A percentile compares a stretch with the other conserved stretches of the same genome.
Evolutionary conservation across 2,888 invertebrate species (phyloP).

Genomic region (Drosophila greeni): DNA sequence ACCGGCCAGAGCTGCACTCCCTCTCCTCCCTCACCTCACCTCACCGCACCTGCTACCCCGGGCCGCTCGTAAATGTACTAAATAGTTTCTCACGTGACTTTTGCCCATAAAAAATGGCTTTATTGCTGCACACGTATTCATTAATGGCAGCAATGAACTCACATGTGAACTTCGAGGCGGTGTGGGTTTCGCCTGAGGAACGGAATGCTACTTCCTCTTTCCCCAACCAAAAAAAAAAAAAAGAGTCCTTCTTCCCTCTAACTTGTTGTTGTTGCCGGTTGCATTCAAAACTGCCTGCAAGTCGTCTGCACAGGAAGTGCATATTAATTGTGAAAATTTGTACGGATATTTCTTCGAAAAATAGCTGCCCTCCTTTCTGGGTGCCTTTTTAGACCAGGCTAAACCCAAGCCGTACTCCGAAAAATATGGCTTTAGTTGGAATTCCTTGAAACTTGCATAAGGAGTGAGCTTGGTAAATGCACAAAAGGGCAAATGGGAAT

Average conservation of each 20-base stretch:
- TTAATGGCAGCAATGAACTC: slow-evolving; percentile 74
- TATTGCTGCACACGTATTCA: slow-evolving; percentile 74
- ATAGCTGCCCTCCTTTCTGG: slow-evolving; percentile 44
- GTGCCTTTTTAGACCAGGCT: slow-evolving; percentile 11
- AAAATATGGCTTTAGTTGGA: slow-evolving; percentile 28
- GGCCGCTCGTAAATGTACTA: slow-evolving; percentile 63
- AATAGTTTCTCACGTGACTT: slow-evolving; percentile 74
- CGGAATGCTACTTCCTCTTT: slow-evolving; percentile 9
- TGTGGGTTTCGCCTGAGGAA: slow-evolving; percentile 32
- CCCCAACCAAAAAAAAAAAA: background rate
- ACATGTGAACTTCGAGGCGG: slow-evolving; percentile 56
- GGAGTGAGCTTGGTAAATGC: slow-evolving; percentile 14
- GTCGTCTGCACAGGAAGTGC: slow-evolving; percentile 73
- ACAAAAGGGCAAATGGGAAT: slow-evolving; percentile 11
- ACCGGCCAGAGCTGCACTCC: slow-evolving; percentile 26
- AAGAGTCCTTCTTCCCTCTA: background rate
- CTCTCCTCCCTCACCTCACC: slow-evolving; percentile 1
- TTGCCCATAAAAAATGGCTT: slow-evolving; percentile 70
- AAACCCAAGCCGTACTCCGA: slow-evolving; percentile 13
- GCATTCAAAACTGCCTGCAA: slow-evolving; percentile 65
- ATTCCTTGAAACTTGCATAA: slow-evolving; percentile 24
- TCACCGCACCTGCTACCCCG: background rate
- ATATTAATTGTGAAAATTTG: slow-evolving; percentile 74
- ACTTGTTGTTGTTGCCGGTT: slow-evolving; percentile 41
- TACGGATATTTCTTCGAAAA: slow-evolving; percentile 70